phyloP scores from a whole-genome alignment of 2,113 vertebrate genomes.

The Eubucco bourcierii region DNA sequence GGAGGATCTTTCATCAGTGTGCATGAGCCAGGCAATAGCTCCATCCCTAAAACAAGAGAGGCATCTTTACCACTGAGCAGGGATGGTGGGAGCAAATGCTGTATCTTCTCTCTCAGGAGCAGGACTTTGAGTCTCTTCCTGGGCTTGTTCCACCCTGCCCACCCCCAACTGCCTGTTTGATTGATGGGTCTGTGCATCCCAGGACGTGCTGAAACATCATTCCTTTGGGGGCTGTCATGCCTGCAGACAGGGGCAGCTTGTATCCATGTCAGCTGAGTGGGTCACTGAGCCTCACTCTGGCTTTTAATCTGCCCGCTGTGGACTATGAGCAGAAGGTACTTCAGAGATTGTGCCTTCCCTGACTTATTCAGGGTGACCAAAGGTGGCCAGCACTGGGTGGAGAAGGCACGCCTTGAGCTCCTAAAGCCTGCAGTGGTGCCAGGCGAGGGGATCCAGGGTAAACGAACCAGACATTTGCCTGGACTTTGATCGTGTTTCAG shows the following conservation, averaged over 20 bases:
- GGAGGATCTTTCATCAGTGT: background rate
- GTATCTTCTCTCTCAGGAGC: background rate
- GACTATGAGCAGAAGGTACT: background rate
- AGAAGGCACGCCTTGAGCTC: background rate
- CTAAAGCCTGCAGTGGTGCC: background rate
- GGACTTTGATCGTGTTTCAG: constrained; percentile 1
- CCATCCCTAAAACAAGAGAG: background rate
- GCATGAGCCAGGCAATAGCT: background rate
- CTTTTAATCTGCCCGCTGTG: background rate
- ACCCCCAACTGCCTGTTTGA: background rate
- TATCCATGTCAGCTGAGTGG: background rate
- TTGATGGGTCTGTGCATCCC: background rate
- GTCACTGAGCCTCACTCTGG: background rate
- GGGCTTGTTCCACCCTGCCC: background rate
- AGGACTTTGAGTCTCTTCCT: background rate
- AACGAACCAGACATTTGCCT: constrained; percentile 19
- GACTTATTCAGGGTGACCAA: background rate
- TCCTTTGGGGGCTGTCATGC: rapidly evolving
- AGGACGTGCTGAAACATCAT: background rate
- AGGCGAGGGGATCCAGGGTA: background rate
- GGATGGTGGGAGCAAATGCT: background rate
- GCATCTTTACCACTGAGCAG: background rate
- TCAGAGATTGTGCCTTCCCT: background rate
- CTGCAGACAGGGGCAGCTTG: rapidly evolving
- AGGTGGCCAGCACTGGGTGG: background rate